Conservation (phyloP, 2,888 invertebrate genomes). For the Harpagoxenus sublaevis region DNA sequence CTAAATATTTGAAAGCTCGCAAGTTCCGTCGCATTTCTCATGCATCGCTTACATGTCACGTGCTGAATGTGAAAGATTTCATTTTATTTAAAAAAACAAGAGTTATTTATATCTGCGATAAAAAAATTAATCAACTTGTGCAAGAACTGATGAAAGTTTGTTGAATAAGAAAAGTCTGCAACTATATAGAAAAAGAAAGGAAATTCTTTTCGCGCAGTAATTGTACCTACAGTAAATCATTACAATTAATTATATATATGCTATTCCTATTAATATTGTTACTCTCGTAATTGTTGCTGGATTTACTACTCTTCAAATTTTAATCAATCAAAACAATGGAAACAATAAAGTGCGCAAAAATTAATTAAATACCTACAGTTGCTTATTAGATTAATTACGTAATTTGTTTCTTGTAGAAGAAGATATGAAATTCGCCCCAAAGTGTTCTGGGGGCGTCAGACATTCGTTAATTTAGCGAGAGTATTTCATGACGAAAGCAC, state of each 20-base stretch:
- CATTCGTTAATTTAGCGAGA: slow-evolving; percentile 20
- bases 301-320: neutral
- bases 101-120: neutral
- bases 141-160: neutral
- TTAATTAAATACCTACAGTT: neutral
- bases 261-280: neutral
- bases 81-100: neutral
- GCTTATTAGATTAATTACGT: neutral
- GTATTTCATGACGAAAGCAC: slow-evolving; percentile 11
- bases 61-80: neutral
- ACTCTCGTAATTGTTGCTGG: neutral
- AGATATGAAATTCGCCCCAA: neutral
- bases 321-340: neutral
- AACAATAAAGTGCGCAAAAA: neutral
- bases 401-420: neutral
- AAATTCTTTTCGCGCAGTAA: neutral
- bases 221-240: neutral
- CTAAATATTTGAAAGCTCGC: slow-evolving; percentile 39
- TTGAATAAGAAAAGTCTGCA: neutral
- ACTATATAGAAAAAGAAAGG: neutral
- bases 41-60: no score
- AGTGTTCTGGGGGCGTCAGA: neutral
- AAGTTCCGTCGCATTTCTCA: neutral
- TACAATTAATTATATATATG: neutral
- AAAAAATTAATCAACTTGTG: neutral